Evolutionary conservation across 2,797 vertebrate genomes (phyloP).

Genomic region (Bryconaethiops microstoma): DNA sequence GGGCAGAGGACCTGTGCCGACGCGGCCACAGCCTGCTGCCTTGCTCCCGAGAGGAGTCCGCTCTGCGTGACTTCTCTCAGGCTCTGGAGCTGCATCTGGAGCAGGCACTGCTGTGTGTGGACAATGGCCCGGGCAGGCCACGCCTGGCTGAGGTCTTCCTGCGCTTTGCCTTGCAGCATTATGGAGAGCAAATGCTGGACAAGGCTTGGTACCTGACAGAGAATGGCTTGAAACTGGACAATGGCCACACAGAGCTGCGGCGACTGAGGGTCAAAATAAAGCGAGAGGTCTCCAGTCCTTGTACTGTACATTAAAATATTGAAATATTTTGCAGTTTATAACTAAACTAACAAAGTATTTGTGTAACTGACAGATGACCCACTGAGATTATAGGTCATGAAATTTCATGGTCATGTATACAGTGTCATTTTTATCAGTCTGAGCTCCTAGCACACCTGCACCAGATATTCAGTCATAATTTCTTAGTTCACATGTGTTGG

Average conservation of each 20-base stretch:
- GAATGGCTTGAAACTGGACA: constrained; percentile 81
- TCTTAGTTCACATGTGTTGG: not conserved
- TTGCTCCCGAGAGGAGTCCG: constrained; percentile 73
- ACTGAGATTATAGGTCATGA: not conserved
- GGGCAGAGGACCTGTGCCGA: constrained; percentile 81
- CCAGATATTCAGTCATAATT: not conserved
- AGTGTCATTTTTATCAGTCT: not conserved
- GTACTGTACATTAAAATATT: constrained; percentile 81
- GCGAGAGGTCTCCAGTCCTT: constrained; percentile 80
- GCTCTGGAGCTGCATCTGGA: constrained; percentile 81
- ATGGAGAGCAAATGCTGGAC: constrained; percentile 73
- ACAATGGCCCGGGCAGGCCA: constrained; percentile 69
- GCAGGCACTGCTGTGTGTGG: constrained; percentile 73
- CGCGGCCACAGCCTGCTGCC: constrained; percentile 79
- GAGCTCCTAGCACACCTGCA: not conserved
- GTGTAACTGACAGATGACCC: too few relatives aligned
- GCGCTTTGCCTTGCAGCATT: constrained; percentile 71
- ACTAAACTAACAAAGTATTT: too few relatives aligned
- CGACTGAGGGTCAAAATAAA: constrained; percentile 83
- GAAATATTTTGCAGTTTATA: not conserved
- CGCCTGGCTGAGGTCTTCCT: constrained; percentile 76
- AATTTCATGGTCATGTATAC: not conserved
- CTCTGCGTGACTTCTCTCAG: constrained; percentile 79
- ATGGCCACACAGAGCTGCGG: constrained; percentile 78
- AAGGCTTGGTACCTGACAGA: constrained; percentile 84